Evolutionary conservation across 1,140 invertebrate species (phyloP).

Genomic region (Drosophila insularis): DNA sequence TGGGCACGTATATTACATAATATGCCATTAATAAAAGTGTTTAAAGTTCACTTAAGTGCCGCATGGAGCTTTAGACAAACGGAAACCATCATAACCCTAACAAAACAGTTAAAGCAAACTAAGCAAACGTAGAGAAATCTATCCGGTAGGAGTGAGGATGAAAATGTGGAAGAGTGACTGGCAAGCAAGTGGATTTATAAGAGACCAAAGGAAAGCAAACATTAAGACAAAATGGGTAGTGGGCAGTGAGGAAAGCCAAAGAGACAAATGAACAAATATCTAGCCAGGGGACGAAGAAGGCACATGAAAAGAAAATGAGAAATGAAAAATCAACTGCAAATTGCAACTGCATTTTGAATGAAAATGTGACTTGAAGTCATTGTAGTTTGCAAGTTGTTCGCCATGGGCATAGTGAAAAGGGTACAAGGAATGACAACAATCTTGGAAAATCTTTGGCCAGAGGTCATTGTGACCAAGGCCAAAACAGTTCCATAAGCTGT

Average conservation of each 20-base stretch:
- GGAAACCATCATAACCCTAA: slow-evolving; percentile 70
- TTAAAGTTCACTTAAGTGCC: slow-evolving; percentile 82
- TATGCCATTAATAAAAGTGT: slow-evolving; percentile 82
- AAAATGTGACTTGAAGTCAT: slow-evolving; percentile 19
- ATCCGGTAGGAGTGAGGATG: neutral
- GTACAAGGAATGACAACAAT: neutral
- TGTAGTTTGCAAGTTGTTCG: slow-evolving; percentile 4
- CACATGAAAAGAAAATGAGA: slow-evolving; percentile 56
- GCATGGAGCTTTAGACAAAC: slow-evolving; percentile 79
- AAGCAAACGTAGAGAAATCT: slow-evolving; percentile 57
- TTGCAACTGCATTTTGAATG: slow-evolving; percentile 25
- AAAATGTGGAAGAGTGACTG: slow-evolving; percentile 50
- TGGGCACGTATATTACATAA: slow-evolving; percentile 77
- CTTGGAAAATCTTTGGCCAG: neutral
- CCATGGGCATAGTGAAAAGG: neutral
- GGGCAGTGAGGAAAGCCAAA: neutral
- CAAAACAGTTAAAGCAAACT: slow-evolving; percentile 70
- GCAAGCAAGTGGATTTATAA: slow-evolving; percentile 70
- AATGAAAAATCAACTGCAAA: slow-evolving; percentile 76
- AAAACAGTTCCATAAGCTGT: too few relatives aligned
- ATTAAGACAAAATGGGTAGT: slow-evolving; percentile 18
- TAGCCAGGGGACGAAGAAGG: slow-evolving; percentile 19
- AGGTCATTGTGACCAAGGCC: too few relatives aligned
- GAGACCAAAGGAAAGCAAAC: slow-evolving; percentile 72
- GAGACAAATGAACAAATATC: slow-evolving; percentile 57